Percentiles rank a stretch among this genome's conserved stretches.
phyloP scores from a whole-genome alignment of 2,113 vertebrate genomes.

The Lasiurus cinereus region DNA sequence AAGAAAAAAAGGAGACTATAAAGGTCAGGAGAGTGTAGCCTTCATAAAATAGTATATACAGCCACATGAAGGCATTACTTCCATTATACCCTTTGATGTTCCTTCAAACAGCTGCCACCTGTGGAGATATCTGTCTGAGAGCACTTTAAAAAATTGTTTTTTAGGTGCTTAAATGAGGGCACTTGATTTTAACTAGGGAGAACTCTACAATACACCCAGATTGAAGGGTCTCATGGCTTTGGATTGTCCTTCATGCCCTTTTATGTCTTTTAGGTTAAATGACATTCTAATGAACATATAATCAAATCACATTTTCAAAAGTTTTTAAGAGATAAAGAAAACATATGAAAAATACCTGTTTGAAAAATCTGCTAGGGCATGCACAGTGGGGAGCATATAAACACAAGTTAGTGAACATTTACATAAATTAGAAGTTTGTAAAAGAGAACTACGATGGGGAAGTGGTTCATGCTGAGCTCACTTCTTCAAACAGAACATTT shows the following conservation, averaged over 20 bases:
- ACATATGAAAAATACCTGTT: neutral
- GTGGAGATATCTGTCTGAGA: neutral
- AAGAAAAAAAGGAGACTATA: neutral
- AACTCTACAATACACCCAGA: neutral
- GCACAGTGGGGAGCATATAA: neutral
- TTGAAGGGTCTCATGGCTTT: neutral
- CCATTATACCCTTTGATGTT: neutral
- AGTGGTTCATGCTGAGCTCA: neutral
- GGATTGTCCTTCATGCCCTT: neutral
- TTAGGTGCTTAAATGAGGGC: neutral
- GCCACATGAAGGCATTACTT: neutral
- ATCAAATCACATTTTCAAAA: slow-evolving; percentile 41
- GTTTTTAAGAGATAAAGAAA: neutral
- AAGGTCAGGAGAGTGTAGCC: neutral
- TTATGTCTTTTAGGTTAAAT: neutral
- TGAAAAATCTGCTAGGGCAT: slow-evolving; percentile 32
- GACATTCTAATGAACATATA: slow-evolving; percentile 17
- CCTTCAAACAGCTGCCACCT: slow-evolving; percentile 11
- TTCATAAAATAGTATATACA: neutral
- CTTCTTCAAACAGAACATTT: neutral
- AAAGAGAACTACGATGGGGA: neutral
- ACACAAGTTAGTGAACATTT: slow-evolving; percentile 26
- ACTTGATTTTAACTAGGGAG: neutral
- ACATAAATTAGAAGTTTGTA: slow-evolving; percentile 52
- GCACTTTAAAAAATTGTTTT: slow-evolving; percentile 19